Evolutionary conservation across 2,113 vertebrate species (phyloP).

Genomic region (Eira barbara): DNA sequence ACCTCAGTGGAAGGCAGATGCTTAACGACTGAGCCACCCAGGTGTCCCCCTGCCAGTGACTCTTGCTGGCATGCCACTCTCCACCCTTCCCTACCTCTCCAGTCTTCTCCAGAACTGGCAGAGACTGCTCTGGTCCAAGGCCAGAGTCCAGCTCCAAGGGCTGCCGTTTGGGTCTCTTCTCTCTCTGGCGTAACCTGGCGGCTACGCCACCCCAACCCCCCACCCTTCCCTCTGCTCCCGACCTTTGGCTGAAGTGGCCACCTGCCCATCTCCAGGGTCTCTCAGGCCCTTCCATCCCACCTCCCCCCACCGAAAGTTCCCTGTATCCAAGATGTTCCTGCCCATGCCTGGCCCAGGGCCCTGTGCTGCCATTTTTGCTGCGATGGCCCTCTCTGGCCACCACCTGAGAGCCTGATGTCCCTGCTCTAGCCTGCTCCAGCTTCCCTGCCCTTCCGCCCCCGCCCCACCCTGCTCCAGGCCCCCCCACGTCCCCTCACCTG

Average conservation of each 20-base stretch:
- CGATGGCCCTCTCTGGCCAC: not conserved
- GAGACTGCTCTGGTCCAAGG: not conserved
- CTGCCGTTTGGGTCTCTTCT: no score
- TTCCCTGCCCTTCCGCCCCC: not conserved
- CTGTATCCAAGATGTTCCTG: accelerated
- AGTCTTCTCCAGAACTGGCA: not conserved
- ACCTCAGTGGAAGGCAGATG: no score
- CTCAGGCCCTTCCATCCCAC: accelerated
- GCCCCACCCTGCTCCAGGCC: not conserved
- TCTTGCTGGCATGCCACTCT: no score
- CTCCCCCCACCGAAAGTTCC: accelerated
- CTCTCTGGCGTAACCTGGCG: not conserved
- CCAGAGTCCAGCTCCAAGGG: not conserved
- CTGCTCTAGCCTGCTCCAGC: not conserved
- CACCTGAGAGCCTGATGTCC: not conserved
- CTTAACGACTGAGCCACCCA: no score
- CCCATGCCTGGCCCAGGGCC: accelerated
- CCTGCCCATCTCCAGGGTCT: not conserved
- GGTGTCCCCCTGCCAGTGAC: not conserved
- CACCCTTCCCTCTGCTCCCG: not conserved
- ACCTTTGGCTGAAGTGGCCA: not conserved
- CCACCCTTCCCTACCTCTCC: no score
- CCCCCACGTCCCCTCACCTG: not conserved
- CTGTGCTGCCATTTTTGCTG: accelerated
- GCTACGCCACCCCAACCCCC: not conserved